A percentile compares a stretch with the other conserved stretches of the same genome.
Conservation (phyloP, 2,888 invertebrate species). For the Scaeva pyrastri region DNA sequence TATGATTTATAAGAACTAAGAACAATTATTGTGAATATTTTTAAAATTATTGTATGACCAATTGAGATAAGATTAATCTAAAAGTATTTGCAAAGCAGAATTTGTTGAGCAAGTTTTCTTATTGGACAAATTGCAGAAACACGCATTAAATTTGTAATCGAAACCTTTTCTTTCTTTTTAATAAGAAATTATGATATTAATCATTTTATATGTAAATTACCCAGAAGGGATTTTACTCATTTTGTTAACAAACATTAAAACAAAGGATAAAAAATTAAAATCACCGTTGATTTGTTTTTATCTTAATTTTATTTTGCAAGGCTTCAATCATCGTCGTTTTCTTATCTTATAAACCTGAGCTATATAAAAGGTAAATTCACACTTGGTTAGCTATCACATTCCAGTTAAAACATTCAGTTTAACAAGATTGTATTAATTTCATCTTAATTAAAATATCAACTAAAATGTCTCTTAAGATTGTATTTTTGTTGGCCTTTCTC, state of each 20-base stretch:
- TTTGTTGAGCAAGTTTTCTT: no score
- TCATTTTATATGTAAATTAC: background rate
- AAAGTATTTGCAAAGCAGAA: no score
- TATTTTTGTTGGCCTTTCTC: slow-evolving; percentile 22
- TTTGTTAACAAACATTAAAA: background rate
- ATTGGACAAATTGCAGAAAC: no score
- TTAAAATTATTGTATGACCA: no score
- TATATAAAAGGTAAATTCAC: background rate
- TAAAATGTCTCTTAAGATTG: slow-evolving; percentile 33
- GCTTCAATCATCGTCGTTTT: no score
- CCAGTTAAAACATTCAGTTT: background rate
- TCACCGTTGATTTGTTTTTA: background rate
- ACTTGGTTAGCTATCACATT: background rate
- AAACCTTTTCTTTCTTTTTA: no score
- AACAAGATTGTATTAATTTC: background rate
- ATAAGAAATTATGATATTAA: background rate
- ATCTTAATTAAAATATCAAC: background rate
- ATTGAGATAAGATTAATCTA: no score
- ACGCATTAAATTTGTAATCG: no score
- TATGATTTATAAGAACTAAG: no score
- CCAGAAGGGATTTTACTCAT: background rate
- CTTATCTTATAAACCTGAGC: background rate
- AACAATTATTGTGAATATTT: no score
- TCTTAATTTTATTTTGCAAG: background rate
- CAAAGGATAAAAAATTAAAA: background rate